Evolutionary conservation across 2,113 vertebrate genomes (phyloP).

Genomic region (Arvicanthis niloticus): DNA sequence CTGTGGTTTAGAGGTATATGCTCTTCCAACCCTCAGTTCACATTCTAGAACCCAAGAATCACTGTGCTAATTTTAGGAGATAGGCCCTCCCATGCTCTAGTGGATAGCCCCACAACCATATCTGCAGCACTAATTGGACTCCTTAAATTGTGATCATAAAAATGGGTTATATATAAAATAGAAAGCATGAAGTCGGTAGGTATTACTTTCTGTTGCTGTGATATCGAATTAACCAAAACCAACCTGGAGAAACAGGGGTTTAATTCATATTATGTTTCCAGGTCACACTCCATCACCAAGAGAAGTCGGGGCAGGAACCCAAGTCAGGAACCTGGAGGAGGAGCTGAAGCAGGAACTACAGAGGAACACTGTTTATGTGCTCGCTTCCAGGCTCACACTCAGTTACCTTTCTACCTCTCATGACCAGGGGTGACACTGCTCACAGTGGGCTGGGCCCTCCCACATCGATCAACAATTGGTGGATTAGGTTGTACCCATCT

Average conservation of each 20-base stretch:
- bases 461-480: background rate
- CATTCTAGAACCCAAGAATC: background rate
- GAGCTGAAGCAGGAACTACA: background rate
- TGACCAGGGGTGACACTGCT: background rate
- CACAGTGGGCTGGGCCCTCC: background rate
- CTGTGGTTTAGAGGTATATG: background rate
- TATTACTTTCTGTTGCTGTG: background rate
- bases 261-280: background rate
- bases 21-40: background rate
- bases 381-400: background rate
- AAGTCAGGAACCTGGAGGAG: background rate
- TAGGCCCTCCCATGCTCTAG: background rate
- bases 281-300: background rate
- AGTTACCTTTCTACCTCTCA: background rate
- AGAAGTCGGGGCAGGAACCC: background rate
- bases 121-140: background rate
- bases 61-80: background rate
- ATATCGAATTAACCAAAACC: background rate
- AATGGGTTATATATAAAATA: no score
- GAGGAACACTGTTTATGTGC: rapidly evolving
- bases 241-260: background rate
- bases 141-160: background rate
- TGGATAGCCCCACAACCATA: rapidly evolving
- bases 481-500: background rate
- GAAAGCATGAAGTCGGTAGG: background rate